These are phyloP conservation scores for Clepsis dumicolana DNA, from an alignment of 2,888 invertebrate genomes.

Conservation along the genomic window DNA sequence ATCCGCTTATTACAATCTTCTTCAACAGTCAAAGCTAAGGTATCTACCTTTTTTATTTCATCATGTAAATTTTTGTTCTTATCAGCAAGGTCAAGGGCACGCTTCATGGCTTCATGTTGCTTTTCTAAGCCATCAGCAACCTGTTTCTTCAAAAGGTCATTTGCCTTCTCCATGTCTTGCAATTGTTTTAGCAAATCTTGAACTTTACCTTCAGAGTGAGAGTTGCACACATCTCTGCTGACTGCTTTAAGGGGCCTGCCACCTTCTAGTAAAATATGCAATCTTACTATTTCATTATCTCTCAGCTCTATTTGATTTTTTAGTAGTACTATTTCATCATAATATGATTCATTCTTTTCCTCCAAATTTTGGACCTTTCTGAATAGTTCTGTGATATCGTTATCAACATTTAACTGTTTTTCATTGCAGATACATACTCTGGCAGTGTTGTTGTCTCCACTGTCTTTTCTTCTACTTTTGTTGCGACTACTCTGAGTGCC, in stretches of 20 bases:
- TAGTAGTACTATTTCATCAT: constrained; percentile 73
- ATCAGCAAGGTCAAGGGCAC: constrained; percentile 91
- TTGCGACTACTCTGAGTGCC: constrained; percentile 78
- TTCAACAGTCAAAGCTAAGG: constrained; percentile 91
- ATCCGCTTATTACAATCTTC: constrained; percentile 91
- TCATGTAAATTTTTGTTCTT: constrained; percentile 90
- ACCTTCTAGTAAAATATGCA: constrained; percentile 89
- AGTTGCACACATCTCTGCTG: constrained; percentile 88
- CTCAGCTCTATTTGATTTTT: constrained; percentile 80
- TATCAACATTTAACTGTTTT: constrained; percentile 55
- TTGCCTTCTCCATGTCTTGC: constrained; percentile 86
- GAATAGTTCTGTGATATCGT: constrained; percentile 75
- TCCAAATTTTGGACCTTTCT: constrained; percentile 76
- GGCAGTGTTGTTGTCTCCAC: constrained; percentile 50
- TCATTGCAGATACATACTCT: constrained; percentile 68
- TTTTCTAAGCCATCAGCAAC: constrained; percentile 86
- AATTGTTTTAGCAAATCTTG: constrained; percentile 87
- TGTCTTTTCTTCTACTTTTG: constrained; percentile 72
- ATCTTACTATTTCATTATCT: constrained; percentile 90
- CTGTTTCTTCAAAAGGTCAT: constrained; percentile 81
- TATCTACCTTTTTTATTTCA: constrained; percentile 90
- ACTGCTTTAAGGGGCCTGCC: constrained; percentile 89
- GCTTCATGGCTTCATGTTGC: constrained; percentile 93
- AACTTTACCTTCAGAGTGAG: constrained; percentile 83
- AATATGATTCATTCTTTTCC: constrained; percentile 72